Conservation (phyloP, 2,113 vertebrate species). For the Ptyas mucosa region DNA sequence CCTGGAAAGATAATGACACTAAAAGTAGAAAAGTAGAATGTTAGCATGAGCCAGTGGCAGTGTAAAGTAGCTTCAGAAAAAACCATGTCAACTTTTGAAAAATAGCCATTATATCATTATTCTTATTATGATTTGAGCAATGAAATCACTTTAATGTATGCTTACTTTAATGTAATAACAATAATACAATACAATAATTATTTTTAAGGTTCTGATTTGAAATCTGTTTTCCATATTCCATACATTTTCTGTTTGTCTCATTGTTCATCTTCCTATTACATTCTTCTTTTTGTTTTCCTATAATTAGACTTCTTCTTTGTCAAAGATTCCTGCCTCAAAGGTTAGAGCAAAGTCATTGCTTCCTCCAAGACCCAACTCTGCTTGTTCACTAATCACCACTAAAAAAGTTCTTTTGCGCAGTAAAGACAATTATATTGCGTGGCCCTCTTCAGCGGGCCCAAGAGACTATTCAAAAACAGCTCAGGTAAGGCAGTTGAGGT, state of each 20-base stretch:
- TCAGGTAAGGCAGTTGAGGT: constrained; percentile 78
- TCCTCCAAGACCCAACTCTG: constrained; percentile 75
- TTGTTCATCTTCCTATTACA: constrained; percentile 66
- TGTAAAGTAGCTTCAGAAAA: neutral
- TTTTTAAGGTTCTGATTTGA: constrained; percentile 30
- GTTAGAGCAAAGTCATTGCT: constrained; percentile 72
- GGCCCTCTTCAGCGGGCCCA: constrained; percentile 72
- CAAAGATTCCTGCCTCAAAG: constrained; percentile 89
- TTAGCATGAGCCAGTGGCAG: neutral
- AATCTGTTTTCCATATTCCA: constrained; percentile 43
- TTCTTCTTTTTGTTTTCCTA: constrained; percentile 73
- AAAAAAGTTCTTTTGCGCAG: constrained; percentile 72
- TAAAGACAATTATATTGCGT: constrained; percentile 73
- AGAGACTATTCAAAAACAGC: constrained; percentile 70
- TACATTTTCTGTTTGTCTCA: constrained; percentile 57
- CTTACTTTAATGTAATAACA: neutral
- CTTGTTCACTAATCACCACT: constrained; percentile 72
- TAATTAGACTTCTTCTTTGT: constrained; percentile 81
- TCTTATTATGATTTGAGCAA: neutral
- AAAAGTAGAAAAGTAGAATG: neutral
- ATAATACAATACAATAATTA: neutral
- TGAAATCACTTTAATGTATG: neutral
- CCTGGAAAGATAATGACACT: neutral
- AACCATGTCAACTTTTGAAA: neutral
- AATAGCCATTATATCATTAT: neutral